Conservation (phyloP, 2,888 invertebrate genomes). For the Acronicta alni region DNA sequence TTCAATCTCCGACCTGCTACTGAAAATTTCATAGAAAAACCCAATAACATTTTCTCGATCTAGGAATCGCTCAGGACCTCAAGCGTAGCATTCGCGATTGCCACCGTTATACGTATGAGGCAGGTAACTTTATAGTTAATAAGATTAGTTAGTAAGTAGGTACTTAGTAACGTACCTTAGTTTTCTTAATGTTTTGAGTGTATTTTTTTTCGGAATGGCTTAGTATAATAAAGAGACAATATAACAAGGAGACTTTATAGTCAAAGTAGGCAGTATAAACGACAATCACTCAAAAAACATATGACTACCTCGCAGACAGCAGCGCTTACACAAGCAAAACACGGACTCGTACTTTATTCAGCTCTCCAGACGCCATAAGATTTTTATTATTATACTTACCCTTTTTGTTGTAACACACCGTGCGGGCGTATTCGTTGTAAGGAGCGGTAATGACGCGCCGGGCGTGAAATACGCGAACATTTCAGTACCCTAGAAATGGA, state of each 20-base stretch:
- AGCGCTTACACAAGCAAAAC: slow-evolving; percentile 65
- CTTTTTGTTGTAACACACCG: slow-evolving; percentile 78
- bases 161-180: too few species aligned
- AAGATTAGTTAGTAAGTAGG: too few species aligned
- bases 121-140: too few species aligned
- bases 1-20: too few species aligned
- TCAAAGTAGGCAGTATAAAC: slow-evolving; percentile 40
- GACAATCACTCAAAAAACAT: slow-evolving; percentile 49
- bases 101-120: too few species aligned
- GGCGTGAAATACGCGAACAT: slow-evolving; percentile 87
- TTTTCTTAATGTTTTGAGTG: too few species aligned
- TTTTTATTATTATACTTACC: slow-evolving; percentile 85
- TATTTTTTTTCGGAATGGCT: slow-evolving; percentile 15
- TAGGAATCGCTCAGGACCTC: too few species aligned
- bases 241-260: slow-evolving; percentile 26
- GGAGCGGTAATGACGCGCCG: slow-evolving; percentile 82
- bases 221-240: slow-evolving; percentile 17
- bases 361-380: slow-evolving; percentile 75
- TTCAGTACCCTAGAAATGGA: slow-evolving; percentile 86
- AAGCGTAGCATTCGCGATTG: too few species aligned
- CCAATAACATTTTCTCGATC: too few species aligned
- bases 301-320: slow-evolving; percentile 55
- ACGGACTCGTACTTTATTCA: slow-evolving; percentile 71
- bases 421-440: slow-evolving; percentile 72
- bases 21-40: too few species aligned